Evolutionary conservation across 2,888 invertebrate genomes (phyloP), one percentile per base, ranked within the genome.

Genomic region (Loripinus fragilis): DNA sequence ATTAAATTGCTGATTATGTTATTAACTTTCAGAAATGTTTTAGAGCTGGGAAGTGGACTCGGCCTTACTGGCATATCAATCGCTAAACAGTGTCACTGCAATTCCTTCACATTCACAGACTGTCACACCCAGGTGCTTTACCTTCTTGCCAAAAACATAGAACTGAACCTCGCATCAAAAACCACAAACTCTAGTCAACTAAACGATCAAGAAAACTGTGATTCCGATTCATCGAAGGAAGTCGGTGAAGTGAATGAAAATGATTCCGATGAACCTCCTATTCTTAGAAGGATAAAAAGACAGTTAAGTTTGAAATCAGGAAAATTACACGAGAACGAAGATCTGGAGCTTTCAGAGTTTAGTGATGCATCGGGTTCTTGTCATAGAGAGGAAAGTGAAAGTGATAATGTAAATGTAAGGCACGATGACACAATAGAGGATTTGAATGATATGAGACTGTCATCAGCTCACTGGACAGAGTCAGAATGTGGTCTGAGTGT

Each of bases 21-120:
- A n/a, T 71, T 25, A 52, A 30, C 10, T 74, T 81, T 20, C 81
- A 91, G 91, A 66, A 83, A 85, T 69, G 84, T 91, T 23, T 71
- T 90, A 55, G 91, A 91, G 74, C 86, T 91, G 10, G 91, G 91
- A 10, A 87, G 90, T 88, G 91, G 91, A n/a, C 83, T 91, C 17
- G 91, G 91, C 5, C 78, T 91, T 30, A 90, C 90, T 3, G 91
- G 91, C 10, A 84, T 91, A 8, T 84, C 86, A n/a, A 74, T 88
- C 7, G 90, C 90, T 80, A 87, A 86, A 55, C 72, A 79, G 45
- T 90, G 90, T 77, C 60, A 73, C 12, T 78, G 86, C 30, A 83
- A 83, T 28, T 83, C 86, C 23, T 90, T 87, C 79, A 87, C 88
- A 55, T 90, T 90, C 75, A 89, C 88, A 60, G 91, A 91, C 87